phyloP scores from a whole-genome alignment of 2,797 vertebrate species.

The Rhyacichthys aspro region DNA sequence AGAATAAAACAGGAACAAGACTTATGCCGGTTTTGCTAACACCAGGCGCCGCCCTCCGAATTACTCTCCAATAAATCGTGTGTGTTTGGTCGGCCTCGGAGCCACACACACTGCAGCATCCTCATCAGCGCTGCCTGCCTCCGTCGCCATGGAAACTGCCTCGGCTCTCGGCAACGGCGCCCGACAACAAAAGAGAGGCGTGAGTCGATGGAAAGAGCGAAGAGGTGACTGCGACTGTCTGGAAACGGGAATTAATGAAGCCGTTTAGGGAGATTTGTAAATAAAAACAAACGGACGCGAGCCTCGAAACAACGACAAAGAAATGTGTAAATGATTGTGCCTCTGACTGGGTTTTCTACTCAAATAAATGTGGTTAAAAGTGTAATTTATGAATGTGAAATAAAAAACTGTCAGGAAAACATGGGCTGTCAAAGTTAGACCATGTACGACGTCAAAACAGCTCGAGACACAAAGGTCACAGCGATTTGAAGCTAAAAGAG shows the following conservation, averaged over 20 bases:
- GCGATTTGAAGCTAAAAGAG: too few relatives aligned
- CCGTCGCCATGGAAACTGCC: slow-evolving; percentile 79
- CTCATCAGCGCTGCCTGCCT: slow-evolving; percentile 42
- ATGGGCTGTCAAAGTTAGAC: too few relatives aligned
- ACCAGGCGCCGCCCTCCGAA: background rate
- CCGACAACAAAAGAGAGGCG: slow-evolving; percentile 61
- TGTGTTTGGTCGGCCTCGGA: background rate
- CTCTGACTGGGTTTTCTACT: background rate
- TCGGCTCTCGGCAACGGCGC: slow-evolving; percentile 54
- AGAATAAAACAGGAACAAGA: background rate
- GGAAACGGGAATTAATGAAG: slow-evolving; percentile 9
- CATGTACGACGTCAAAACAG: too few relatives aligned
- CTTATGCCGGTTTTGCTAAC: background rate
- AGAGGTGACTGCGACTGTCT: slow-evolving; percentile 17
- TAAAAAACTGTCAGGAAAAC: too few relatives aligned
- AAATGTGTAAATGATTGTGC: background rate
- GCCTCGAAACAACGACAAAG: background rate
- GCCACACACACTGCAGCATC: slow-evolving; percentile 51
- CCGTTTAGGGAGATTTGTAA: slow-evolving; percentile 1
- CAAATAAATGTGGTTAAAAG: too few relatives aligned
- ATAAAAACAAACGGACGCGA: background rate
- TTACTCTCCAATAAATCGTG: background rate
- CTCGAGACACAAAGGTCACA: too few relatives aligned
- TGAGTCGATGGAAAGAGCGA: slow-evolving; percentile 17
- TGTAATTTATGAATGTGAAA: too few relatives aligned